A percentile compares a stretch with the other conserved stretches of the same genome.
Evolutionary conservation across 2,797 vertebrate species (phyloP).

Genomic region (Paguma larvata): DNA sequence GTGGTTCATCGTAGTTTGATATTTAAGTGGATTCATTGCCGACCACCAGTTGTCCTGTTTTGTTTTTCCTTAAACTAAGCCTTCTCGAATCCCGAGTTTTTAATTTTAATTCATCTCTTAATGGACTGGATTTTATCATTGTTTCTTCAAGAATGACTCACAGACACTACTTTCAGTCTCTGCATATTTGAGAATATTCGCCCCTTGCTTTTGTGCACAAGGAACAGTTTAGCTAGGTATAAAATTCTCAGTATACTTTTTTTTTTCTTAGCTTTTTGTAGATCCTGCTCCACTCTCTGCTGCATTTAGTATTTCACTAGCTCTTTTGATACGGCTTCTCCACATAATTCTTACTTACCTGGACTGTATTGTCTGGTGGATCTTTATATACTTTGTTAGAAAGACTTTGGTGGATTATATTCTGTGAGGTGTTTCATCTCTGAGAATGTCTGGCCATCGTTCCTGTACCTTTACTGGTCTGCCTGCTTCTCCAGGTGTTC

Average conservation of each 20-base stretch:
- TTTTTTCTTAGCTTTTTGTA: not conserved
- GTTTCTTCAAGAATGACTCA: not conserved
- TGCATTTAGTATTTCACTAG: not conserved
- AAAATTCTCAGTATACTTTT: not conserved
- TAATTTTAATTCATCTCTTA: not conserved
- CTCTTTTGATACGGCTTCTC: not conserved
- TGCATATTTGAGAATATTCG: not conserved
- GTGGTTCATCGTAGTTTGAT: not conserved
- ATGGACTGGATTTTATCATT: not conserved
- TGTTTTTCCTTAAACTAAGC: not conserved
- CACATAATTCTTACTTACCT: not conserved
- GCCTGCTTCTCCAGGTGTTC: not conserved
- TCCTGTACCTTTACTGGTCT: not conserved
- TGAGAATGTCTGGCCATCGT: not conserved
- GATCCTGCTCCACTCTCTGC: not conserved
- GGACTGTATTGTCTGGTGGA: not conserved
- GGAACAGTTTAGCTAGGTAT: constrained; percentile 25
- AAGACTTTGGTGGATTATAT: not conserved
- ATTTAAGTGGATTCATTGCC: not conserved
- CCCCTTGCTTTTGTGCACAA: not conserved
- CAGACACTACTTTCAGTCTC: not conserved
- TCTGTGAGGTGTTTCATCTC: not conserved
- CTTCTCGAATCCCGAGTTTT: not conserved
- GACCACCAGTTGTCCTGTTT: not conserved
- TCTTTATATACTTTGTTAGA: not conserved